Conservation (phyloP, 2,888 invertebrate species). For the Drosophila robusta region DNA sequence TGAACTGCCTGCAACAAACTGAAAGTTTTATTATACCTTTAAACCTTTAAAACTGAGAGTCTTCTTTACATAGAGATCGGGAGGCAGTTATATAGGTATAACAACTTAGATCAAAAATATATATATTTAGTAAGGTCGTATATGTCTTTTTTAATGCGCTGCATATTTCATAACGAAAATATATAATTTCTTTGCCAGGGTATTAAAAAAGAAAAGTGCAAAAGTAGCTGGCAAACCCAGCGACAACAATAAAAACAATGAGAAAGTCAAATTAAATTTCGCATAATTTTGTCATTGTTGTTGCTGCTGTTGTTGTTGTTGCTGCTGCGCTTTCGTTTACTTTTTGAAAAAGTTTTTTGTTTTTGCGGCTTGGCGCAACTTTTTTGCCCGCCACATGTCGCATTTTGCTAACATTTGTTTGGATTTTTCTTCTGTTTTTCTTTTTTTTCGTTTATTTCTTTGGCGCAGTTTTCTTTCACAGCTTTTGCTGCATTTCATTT, state of each 20-base stretch:
- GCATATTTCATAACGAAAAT: background rate
- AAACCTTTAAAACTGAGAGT: too few species aligned
- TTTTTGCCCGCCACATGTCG: slow-evolving; percentile 78
- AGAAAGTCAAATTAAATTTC: slow-evolving; percentile 80
- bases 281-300: slow-evolving; percentile 70
- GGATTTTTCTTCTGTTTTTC: slow-evolving; percentile 40
- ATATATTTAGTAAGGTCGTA: too few species aligned
- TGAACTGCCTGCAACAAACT: too few species aligned
- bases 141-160: background rate
- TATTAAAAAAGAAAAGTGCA: slow-evolving; percentile 61
- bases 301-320: slow-evolving; percentile 27
- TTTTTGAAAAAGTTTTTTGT: slow-evolving; percentile 69
- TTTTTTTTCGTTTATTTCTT: slow-evolving; percentile 55
- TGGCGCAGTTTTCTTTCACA: slow-evolving; percentile 70
- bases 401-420: slow-evolving; percentile 65
- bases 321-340: slow-evolving; percentile 55
- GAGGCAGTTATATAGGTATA: too few species aligned
- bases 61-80: too few species aligned
- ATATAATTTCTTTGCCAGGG: background rate
- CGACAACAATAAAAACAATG: slow-evolving; percentile 44
- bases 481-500: slow-evolving; percentile 60
- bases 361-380: slow-evolving; percentile 77
- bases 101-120: too few species aligned
- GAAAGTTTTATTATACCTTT: too few species aligned
- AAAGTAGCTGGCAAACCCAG: slow-evolving; percentile 59